Conservation (phyloP, 1,140 invertebrate species). For the Drosophila pandora region DNA sequence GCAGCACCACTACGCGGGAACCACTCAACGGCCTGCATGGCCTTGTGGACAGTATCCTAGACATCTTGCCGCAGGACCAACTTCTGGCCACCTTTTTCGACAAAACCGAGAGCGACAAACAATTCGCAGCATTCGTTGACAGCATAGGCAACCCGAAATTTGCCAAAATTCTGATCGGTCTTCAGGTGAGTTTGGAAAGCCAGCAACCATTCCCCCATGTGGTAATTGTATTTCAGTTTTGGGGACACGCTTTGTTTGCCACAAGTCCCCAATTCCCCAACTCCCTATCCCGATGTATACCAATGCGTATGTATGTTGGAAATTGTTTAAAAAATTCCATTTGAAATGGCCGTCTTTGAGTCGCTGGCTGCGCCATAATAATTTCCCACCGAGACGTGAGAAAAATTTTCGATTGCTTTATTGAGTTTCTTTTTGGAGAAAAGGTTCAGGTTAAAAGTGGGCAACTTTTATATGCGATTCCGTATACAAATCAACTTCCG, state of each 20-base stretch:
- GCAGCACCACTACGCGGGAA: constrained; percentile 22
- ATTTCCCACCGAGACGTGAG: constrained; percentile 67
- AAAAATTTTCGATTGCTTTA: constrained; percentile 61
- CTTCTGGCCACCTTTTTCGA: constrained; percentile 75
- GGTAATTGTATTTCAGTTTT: constrained; percentile 42
- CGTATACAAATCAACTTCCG: constrained; percentile 83
- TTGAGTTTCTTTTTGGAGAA: constrained; percentile 44
- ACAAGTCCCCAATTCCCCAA: not conserved
- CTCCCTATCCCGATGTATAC: not conserved
- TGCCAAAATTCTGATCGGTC: constrained; percentile 60
- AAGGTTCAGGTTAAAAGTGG: constrained; percentile 49
- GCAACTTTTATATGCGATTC: constrained; percentile 47
- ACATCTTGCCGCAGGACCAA: constrained; percentile 73
- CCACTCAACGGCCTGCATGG: constrained; percentile 69
- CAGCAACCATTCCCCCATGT: constrained; percentile 14
- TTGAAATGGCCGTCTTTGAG: constrained; percentile 32
- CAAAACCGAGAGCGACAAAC: constrained; percentile 70
- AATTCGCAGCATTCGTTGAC: constrained; percentile 67
- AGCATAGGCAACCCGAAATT: constrained; percentile 70
- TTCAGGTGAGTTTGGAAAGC: constrained; percentile 62
- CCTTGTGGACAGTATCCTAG: constrained; percentile 70
- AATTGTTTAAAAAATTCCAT: constrained; percentile 67
- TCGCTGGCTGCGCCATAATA: constrained; percentile 54
- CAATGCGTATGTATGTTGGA: constrained; percentile 10
- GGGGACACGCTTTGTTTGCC: constrained; percentile 50